Conservation (phyloP, 2,797 vertebrate genomes). For the Hydrocynus forskahlii region DNA sequence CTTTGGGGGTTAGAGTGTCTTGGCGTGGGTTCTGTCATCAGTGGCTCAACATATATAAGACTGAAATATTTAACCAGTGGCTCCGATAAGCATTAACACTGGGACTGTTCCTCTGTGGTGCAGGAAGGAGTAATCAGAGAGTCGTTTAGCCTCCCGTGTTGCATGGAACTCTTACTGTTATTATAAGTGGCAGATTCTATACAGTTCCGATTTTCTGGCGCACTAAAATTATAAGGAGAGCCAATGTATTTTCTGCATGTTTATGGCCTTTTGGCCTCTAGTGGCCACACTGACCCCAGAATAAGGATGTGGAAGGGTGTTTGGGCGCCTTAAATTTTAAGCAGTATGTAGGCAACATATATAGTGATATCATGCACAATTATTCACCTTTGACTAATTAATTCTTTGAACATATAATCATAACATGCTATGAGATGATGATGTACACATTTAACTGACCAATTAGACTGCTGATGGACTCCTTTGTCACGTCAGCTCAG, state of each 20-base stretch:
- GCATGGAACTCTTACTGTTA: conserved; percentile 58
- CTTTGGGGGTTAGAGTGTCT: conserved; percentile 59
- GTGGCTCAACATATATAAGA: conserved; percentile 63
- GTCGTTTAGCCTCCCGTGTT: conserved; percentile 39
- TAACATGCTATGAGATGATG: no score
- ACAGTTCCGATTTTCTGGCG: background rate
- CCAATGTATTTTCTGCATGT: conserved; percentile 29
- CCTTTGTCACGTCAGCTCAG: no score
- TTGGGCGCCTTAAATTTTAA: no score
- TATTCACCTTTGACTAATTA: no score
- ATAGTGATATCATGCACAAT: no score
- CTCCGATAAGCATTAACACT: conserved; percentile 61
- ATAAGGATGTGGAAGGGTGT: no score
- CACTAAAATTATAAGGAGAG: conserved; percentile 22
- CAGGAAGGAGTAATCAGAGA: conserved; percentile 50
- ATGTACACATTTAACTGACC: no score
- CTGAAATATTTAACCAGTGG: conserved; percentile 59
- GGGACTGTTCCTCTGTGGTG: conserved; percentile 67
- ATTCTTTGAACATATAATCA: no score
- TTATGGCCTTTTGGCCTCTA: no score
- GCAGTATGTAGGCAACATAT: no score
- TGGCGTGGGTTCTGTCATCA: conserved; percentile 67
- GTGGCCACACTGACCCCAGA: no score
- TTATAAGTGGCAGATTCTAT: conserved; percentile 31
- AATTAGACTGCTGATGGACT: no score